These are phyloP conservation scores for Peromyscus attwateri DNA, from an alignment of 2,797 vertebrate species.

Conservation along the genomic window DNA sequence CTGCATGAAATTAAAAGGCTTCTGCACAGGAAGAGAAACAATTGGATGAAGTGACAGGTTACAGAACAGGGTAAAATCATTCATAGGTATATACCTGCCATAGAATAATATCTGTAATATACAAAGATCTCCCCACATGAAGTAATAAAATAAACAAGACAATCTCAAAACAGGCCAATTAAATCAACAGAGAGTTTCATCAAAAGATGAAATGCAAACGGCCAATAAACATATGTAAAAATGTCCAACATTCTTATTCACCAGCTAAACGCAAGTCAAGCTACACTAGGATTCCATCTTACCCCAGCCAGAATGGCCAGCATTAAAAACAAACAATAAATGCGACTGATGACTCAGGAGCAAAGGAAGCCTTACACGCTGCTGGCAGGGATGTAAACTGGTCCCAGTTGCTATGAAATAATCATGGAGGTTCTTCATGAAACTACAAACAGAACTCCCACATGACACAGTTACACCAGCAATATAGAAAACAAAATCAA, in stretches of 20 bases:
- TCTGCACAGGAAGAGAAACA: neutral
- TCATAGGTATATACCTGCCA: neutral
- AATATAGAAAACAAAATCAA: neutral
- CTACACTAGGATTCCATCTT: neutral
- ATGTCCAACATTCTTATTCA: neutral
- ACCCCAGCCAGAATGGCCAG: neutral
- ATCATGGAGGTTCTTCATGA: neutral
- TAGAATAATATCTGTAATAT: neutral
- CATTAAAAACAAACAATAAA: neutral
- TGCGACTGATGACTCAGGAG: neutral
- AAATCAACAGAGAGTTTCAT: neutral
- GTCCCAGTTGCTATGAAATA: neutral
- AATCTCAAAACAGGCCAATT: neutral
- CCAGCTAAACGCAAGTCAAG: neutral
- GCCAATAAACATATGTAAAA: neutral
- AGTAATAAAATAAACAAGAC: neutral
- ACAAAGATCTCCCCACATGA: neutral
- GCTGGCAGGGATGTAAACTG: neutral
- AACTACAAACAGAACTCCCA: neutral
- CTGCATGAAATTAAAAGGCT: neutral
- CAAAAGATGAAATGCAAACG: neutral
- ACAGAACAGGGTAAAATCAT: neutral
- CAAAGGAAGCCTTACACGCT: neutral
- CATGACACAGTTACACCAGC: neutral
- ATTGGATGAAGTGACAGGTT: neutral